These are phyloP conservation scores for Naso thynnoides DNA, from an alignment of 2,797 vertebrate species.

Conservation along the genomic window DNA sequence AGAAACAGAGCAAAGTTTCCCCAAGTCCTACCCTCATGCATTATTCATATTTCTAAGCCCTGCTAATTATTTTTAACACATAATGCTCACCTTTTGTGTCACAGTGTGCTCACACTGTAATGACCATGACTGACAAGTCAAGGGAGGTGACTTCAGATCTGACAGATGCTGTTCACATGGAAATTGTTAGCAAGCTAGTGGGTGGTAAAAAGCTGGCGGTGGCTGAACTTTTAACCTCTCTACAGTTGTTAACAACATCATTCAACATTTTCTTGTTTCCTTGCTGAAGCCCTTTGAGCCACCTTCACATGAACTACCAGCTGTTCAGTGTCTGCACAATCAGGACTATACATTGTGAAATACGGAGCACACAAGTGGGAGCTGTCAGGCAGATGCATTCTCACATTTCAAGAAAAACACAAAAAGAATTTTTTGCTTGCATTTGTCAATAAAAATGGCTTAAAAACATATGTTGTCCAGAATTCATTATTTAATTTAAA, in stretches of 20 bases:
- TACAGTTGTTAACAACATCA: neutral
- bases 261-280: neutral
- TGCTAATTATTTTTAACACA: conserved; percentile 23
- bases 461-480: no score
- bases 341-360: no score
- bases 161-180: neutral
- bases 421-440: no score
- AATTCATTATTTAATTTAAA: no score
- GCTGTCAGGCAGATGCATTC: no score
- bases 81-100: neutral
- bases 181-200: neutral
- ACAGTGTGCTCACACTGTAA: neutral
- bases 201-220: conserved; percentile 9
- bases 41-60: conserved; percentile 15
- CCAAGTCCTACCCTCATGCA: neutral
- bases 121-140: conserved; percentile 22
- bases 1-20: neutral
- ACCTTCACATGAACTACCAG: no score
- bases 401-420: no score
- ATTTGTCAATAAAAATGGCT: no score
- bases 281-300: no score
- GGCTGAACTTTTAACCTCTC: conserved; percentile 12
- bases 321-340: no score
- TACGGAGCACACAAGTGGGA: no score
- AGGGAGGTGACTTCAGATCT: neutral